Base-by-base conservation (phyloP, 2,888 invertebrate genomes). In the Selenia dentaria region DNA sequence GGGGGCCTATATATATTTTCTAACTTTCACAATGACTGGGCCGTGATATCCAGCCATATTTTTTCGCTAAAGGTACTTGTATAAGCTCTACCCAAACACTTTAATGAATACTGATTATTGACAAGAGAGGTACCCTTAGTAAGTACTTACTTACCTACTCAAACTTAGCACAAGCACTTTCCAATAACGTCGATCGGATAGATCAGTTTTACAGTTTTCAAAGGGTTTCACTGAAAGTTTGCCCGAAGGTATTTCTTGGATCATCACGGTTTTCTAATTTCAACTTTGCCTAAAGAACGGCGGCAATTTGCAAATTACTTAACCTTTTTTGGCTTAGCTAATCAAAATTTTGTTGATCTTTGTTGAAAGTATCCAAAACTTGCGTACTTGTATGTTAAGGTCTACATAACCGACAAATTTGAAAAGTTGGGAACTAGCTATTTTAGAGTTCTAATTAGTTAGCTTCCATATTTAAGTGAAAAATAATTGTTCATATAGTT, bases 221-320 rank as follows among this genome's bases (percentile, higher is more conserved):
- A 87, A 83, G 86, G 81, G 78, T 70, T 16, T 70, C 63, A 36
- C 6, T 79, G 71, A 65, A 79, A 82, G 72, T 81, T 79, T 55
- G 79, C 84, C 83, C 59, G 65, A 60, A 82, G 87, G 83, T 79
- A 83, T 83, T 79, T 78, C 81, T 79, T 76, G 78, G 81, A 77
- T 83, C 82, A 79, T 82, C 83, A 83, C 74, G 74, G 78, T 74
- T 86, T 87, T 81, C 84, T 76, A 86, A 88, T 88, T 87, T 87
- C 77, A 87, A 85, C 83, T 86, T 87, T 72, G 62, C 66, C 72
- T 73, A 54, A 67, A 63, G 68, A 72, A 72, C 67, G 68, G 70
- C 71, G 74, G 76, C 74, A 78, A 85, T 86, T 86, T 83, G 65
- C 67, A 75, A 82, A 83, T 83, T 22, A 22, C 22, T 22, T 83